phyloP scores from a whole-genome alignment of 2,113 vertebrate genomes.

The Rhadina sibilatrix region DNA sequence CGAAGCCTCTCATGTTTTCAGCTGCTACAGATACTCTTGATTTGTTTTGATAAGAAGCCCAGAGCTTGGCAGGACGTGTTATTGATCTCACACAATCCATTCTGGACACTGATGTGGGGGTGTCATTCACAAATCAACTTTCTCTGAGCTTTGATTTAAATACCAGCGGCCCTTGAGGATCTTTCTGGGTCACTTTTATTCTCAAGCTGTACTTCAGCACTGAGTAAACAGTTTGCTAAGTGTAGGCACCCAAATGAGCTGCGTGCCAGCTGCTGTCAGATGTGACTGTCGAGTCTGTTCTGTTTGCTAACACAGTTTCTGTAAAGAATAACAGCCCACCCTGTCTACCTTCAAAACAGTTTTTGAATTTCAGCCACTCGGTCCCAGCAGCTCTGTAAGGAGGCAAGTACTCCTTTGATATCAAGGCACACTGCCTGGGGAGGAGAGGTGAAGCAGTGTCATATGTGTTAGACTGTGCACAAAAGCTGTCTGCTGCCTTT shows the following conservation, averaged over 20 bases:
- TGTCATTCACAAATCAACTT: conserved; percentile 2
- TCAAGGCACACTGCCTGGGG: background rate
- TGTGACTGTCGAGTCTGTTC: background rate
- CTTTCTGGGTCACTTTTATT: background rate
- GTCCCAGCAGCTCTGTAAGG: background rate
- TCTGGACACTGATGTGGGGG: background rate
- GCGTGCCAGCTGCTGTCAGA: background rate
- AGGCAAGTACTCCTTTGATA: background rate
- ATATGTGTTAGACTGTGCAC: background rate
- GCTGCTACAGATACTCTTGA: background rate
- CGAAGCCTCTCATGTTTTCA: background rate
- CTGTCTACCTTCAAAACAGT: background rate
- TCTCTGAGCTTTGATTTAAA: conserved; percentile 16
- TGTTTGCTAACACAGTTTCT: background rate
- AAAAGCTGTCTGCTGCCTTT: background rate
- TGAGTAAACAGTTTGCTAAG: background rate
- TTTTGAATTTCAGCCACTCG: background rate
- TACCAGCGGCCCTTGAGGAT: background rate
- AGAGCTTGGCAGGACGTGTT: background rate
- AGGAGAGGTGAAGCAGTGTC: background rate
- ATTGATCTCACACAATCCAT: background rate
- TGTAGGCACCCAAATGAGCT: background rate
- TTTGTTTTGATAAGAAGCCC: background rate
- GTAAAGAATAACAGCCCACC: background rate
- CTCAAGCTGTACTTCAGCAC: background rate